Conservation (phyloP, 2,797 vertebrate genomes). For the Poliocrania exsul region DNA sequence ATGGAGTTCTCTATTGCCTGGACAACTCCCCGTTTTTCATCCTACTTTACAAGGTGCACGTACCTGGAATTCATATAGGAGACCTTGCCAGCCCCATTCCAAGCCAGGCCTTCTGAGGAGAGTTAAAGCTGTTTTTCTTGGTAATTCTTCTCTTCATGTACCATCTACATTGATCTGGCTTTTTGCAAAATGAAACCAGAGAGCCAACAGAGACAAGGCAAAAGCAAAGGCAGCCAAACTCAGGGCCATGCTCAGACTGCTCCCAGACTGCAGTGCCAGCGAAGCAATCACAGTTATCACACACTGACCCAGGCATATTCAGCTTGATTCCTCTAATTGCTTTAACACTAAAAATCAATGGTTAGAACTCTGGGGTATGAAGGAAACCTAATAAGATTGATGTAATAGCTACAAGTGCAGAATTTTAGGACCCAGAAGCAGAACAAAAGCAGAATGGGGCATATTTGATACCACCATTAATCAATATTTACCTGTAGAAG, state of each 20-base stretch:
- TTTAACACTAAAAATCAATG: conserved; percentile 25
- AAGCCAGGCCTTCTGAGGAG: background rate
- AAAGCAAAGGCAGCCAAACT: conserved; percentile 30
- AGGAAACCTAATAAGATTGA: background rate
- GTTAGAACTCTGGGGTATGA: background rate
- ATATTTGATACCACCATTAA: background rate
- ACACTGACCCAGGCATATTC: background rate
- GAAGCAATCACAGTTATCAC: conserved; percentile 22
- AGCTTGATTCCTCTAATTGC: background rate
- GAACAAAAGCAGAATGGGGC: background rate
- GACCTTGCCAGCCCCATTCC: background rate
- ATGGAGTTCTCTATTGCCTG: background rate
- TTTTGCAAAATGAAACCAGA: conserved; percentile 46
- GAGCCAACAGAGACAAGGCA: background rate
- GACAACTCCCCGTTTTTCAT: background rate
- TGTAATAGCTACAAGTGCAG: background rate
- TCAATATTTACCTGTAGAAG: background rate
- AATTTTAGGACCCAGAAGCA: background rate
- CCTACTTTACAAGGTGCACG: background rate
- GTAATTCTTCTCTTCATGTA: conserved; percentile 5
- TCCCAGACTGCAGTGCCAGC: background rate
- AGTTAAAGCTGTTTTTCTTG: background rate
- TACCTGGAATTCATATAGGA: background rate
- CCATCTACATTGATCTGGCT: background rate
- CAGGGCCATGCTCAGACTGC: background rate